Evolutionary conservation across 2,888 invertebrate species (phyloP).

Genomic region (Mycogona germanica): DNA sequence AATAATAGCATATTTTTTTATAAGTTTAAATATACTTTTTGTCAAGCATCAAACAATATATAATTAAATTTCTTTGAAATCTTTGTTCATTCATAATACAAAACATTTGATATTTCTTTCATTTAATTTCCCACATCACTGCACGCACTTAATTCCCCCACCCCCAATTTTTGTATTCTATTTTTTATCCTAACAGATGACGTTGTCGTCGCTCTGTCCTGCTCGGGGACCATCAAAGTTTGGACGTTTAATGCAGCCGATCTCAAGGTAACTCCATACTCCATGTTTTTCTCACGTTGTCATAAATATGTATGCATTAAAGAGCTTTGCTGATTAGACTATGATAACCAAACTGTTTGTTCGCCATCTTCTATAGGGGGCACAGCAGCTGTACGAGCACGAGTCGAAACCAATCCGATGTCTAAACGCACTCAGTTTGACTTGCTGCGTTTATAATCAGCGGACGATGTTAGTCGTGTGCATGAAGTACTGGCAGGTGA

Average conservation of each 20-base stretch:
- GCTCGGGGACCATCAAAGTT: slow-evolving; percentile 92
- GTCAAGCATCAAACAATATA: too few species aligned
- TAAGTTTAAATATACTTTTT: too few species aligned
- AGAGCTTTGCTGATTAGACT: too few species aligned
- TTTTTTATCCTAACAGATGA: too few species aligned
- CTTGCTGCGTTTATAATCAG: slow-evolving; percentile 91
- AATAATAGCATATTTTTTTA: too few species aligned
- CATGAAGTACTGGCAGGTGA: slow-evolving; percentile 90
- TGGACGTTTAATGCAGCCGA: slow-evolving; percentile 81
- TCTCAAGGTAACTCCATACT: slow-evolving; percentile 43
- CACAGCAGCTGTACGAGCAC: slow-evolving; percentile 61
- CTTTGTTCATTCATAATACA: too few species aligned
- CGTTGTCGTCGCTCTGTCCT: slow-evolving; percentile 87
- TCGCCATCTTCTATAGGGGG: slow-evolving; percentile 18
- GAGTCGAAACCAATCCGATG: slow-evolving; percentile 96
- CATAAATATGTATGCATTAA: too few species aligned
- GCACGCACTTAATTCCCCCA: not conserved
- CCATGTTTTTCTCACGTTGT: not conserved
- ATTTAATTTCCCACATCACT: not conserved
- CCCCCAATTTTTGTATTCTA: slow-evolving; percentile 20
- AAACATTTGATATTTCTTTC: not conserved
- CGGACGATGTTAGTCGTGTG: slow-evolving; percentile 94
- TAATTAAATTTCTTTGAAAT: too few species aligned
- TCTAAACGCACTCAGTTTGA: slow-evolving; percentile 80
- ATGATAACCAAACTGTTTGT: too few species aligned